Percentiles rank a stretch among this genome's conserved stretches.
Conservation (phyloP, 2,113 vertebrate species). For the Pseudorhombus dupliciocellatus region DNA sequence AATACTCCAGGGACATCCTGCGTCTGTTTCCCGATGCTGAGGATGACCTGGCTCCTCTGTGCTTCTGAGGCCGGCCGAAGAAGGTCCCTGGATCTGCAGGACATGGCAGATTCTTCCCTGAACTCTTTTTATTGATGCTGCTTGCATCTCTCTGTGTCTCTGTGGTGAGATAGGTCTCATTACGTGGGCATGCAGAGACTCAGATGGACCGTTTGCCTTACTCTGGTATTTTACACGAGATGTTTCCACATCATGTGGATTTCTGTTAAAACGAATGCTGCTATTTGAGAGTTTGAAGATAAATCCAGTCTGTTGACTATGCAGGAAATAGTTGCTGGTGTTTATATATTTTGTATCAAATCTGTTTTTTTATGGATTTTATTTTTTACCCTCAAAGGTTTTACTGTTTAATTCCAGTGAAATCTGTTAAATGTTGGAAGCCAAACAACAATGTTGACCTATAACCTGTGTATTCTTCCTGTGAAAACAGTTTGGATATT, state of each 20-base stretch:
- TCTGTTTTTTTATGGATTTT: not conserved
- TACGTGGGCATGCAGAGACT: not conserved
- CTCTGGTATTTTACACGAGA: not conserved
- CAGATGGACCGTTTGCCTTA: not conserved
- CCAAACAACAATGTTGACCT: conserved; percentile 13
- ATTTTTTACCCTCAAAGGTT: not conserved
- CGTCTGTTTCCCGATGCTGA: conserved; percentile 72
- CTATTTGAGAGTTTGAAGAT: conserved; percentile 30
- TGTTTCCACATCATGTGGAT: not conserved
- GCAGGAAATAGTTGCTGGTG: conserved; percentile 24
- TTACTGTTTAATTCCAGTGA: conserved; percentile 16
- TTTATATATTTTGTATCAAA: conserved; percentile 2
- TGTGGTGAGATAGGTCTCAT: conserved; percentile 13
- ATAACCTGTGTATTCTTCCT: not conserved
- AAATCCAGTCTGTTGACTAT: conserved; percentile 26
- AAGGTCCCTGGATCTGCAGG: not conserved
- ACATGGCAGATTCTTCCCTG: not conserved
- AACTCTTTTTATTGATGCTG: not conserved
- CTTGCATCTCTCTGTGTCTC: not conserved
- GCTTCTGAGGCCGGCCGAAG: conserved; percentile 32
- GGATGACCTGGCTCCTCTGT: conserved; percentile 72
- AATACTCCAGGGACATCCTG: conserved; percentile 77
- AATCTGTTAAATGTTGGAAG: conserved; percentile 31
- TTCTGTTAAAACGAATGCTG: conserved; percentile 27
- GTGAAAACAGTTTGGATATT: conserved; percentile 28